Evolutionary conservation across 2,797 vertebrate species (phyloP), one percentile per base, ranked within the genome.

Genomic region (Heterohyrax brucei): DNA sequence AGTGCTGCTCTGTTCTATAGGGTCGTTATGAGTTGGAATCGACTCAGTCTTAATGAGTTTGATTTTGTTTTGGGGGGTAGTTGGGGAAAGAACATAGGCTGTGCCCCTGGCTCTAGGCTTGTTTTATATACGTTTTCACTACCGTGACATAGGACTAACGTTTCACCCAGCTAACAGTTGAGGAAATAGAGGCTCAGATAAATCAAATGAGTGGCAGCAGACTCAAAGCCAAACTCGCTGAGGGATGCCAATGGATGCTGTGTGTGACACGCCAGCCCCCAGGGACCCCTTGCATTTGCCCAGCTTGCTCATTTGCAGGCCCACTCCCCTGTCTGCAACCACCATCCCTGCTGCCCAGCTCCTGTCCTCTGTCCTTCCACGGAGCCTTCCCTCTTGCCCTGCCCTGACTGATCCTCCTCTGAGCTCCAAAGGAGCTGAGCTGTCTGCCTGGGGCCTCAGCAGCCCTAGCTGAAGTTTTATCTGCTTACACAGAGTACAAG

Each of bases 301-400:
- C 9, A 1, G 75, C 48, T 21, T 10, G 39, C 62, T 83, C 10
- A 1, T 3, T 10, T 5, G 0, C 2, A 13, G 28, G 3, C 18
- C 89, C 59, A 46, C 50, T 79, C 62, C 14, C 9, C 16, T 7
- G 10, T 19, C 89, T 83, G 18, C 12, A 13, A 48, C 76, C 68
- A 59, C 53, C 53, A 21, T 21, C 44, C 68, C 72, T 70, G 66
- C 44, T 66, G 39, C 76, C 68, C 33, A 12, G 48, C 66, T 21
- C 59, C 16, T 5, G 56, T 16, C 21, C 46, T 26, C 53, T 16
- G 53, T 16, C 53, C 53, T 56, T 56, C 53, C 53, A 56, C 53
- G 18, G 18, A 56, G 53, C 53, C 39, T 53, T 2, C 22, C 2
- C 4, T 12, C 7, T 59, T 68, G 18, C 1, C 44, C 21, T 22